Evolutionary conservation across 2,797 vertebrate genomes (phyloP), one percentile per base, ranked within the genome.

Genomic region (Sebastes itinus): DNA sequence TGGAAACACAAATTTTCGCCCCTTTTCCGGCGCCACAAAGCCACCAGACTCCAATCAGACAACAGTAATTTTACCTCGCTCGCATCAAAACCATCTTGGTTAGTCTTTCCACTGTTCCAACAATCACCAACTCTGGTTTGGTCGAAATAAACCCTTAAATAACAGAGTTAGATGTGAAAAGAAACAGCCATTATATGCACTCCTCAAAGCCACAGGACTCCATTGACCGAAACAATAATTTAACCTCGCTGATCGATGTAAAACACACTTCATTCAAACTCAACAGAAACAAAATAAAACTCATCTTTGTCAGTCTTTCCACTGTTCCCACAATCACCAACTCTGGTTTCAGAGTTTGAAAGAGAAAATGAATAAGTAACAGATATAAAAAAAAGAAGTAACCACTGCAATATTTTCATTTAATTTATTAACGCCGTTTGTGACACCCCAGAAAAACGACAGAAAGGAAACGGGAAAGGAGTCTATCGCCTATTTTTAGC

Each of bases 151-250:
- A 42, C 38, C 14, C 12, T 42, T 42, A 42, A 42, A 3, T 42
- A 0, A 42, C 1, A 0, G 38, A 42, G 38, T 16, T 42, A 42
- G 38, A 7, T 42, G 0, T 42, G 38, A 42, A 42, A 42, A 42
- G 38, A 42, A 42, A 42, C 38, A 38, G 13, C 35, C 13, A 42
- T 42, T 42, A 42, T 42, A 42, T 42, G 38, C 38, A 42, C 0
- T 46, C 42, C 42, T 46, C 42, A 46, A 46, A 46, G 42, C 42
- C 6, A 46, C 49, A 20, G 2, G 20, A 54, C 0, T 54, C 18
- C 49, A 54, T n/a, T 54, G 49, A n/a, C 18, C 7, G 0, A 54
- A 54, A 22, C 20, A 54, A n/a, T n/a, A 2, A 54, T n/a, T 54
- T 54, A 0, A 55, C n/a, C 2, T 23, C 10, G n/a, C 0, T 55